Percentiles rank a stretch among this genome's conserved stretches.
Evolutionary conservation across 2,888 invertebrate species (phyloP).

Genomic region (Heliconius hortense): DNA sequence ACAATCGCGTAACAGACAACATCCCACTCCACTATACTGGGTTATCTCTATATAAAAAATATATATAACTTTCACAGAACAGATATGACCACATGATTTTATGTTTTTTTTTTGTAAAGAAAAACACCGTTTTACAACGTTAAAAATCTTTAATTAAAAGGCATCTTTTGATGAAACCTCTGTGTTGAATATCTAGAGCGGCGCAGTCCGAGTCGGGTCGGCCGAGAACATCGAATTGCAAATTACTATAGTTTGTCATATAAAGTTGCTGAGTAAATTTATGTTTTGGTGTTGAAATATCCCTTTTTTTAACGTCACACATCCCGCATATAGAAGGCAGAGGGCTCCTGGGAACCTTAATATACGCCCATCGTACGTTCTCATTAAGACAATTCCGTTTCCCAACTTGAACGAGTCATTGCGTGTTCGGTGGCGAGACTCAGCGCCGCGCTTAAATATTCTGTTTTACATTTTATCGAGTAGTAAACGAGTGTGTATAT

Average conservation of each 20-base stretch:
- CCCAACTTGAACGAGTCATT: too few species aligned
- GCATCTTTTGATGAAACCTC: conserved; percentile 28
- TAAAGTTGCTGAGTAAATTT: not conserved
- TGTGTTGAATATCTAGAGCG: conserved; percentile 35
- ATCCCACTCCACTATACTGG: too few species aligned
- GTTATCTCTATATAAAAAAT: too few species aligned
- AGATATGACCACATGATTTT: not conserved
- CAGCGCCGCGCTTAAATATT: not conserved
- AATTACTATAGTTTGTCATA: conserved; percentile 3
- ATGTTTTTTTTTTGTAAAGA: not conserved
- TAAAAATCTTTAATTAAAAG: conserved; percentile 31
- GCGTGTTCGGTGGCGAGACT: not conserved
- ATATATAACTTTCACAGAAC: not conserved
- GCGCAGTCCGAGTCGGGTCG: not conserved
- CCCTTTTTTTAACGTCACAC: not conserved
- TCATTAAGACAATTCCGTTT: not conserved
- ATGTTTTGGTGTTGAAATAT: not conserved
- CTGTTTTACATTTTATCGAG: too few species aligned
- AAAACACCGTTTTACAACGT: conserved; percentile 1
- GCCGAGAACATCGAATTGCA: conserved; percentile 20
- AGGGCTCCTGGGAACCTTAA: not conserved
- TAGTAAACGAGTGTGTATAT: too few species aligned
- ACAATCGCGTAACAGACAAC: not conserved
- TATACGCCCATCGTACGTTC: not conserved
- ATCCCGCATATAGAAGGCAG: not conserved